Base-by-base conservation (phyloP, 1,140 invertebrate genomes). In the Laupala kohalensis region DNA sequence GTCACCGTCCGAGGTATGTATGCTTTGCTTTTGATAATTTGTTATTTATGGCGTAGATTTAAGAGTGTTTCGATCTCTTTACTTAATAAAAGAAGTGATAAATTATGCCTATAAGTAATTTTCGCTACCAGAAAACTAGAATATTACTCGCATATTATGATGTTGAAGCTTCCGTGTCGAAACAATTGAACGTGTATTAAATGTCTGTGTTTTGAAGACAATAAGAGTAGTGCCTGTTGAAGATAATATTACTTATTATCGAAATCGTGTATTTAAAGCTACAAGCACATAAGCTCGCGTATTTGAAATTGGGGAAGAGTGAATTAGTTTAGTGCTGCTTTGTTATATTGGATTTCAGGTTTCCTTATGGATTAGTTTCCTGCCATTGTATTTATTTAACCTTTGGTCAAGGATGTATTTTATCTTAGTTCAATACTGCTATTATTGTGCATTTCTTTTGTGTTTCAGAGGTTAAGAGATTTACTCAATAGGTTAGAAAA, bases 1-100 rank as follows among this genome's bases (percentile, higher is more conserved):
- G 67, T 72, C 72, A 69, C 72, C 72, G 9, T 72, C 72, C 37
- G 72, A 72, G 68, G 72, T 72, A 65, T 23, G 64, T 24, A 65
- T 25, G 64, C 2, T 23, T 23, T 19, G 25, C 64, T 24, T 65
- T 65, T 23, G 13, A 65, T 23, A 65, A 5, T 65, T 65, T 65
- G 9, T 25, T 24, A 24, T 12, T 65, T 9, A 65, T 65, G 12
- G 9, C 25, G 64, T 6, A 19, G 23, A 15, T 65, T 65, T 65
- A 65, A 9, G 6, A 24, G 37, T 19, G 9, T 53, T 53, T 13
- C 9, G 19, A 53, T 19, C 9, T 53, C 19, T 9, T 13, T 9
- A 13, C 9, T 53, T 9, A 9, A 53, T 13, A 53, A 19, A 13
- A 53, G 37, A 53, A 4, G 9, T 19, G 9, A 13, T 19, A 19